Percentiles rank a stretch among this genome's conserved stretches.
Evolutionary conservation across 1,140 invertebrate species (phyloP).

Genomic region (Cyclina sinensis): DNA sequence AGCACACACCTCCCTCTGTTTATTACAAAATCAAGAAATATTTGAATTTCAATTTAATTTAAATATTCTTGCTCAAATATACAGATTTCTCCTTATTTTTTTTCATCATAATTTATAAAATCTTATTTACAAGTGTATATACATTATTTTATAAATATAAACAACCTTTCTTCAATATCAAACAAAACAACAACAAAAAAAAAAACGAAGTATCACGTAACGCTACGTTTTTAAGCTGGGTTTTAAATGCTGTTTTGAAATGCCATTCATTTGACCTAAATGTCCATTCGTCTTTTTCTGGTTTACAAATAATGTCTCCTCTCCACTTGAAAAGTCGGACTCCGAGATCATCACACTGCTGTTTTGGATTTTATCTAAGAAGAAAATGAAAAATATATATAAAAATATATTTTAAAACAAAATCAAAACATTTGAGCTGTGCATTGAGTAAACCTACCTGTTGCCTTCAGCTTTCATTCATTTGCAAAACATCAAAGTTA

Average conservation of each 20-base stretch:
- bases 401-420: no score
- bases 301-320: constrained; percentile 85
- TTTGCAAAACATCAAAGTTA: no score
- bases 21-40: no score
- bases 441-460: no score
- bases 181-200: background rate
- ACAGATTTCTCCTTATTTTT: no score
- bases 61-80: no score
- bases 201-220: background rate
- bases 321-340: constrained; percentile 86
- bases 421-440: no score
- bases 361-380: constrained; percentile 87
- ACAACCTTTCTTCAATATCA: background rate
- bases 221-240: constrained; percentile 75
- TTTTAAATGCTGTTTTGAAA: constrained; percentile 76
- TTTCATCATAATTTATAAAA: no score
- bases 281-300: constrained; percentile 83
- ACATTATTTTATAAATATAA: constrained; percentile 9
- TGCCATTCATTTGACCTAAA: constrained; percentile 77
- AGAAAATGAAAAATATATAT: no score
- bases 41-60: no score
- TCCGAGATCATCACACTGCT: constrained; percentile 90
- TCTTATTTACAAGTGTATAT: constrained; percentile 5
- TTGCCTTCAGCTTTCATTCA: no score
- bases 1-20: no score